Evolutionary conservation across 30 jellyfish, hydroid and myxozoan species (phyloP).

Genomic region (Hydra vulgaris): DNA sequence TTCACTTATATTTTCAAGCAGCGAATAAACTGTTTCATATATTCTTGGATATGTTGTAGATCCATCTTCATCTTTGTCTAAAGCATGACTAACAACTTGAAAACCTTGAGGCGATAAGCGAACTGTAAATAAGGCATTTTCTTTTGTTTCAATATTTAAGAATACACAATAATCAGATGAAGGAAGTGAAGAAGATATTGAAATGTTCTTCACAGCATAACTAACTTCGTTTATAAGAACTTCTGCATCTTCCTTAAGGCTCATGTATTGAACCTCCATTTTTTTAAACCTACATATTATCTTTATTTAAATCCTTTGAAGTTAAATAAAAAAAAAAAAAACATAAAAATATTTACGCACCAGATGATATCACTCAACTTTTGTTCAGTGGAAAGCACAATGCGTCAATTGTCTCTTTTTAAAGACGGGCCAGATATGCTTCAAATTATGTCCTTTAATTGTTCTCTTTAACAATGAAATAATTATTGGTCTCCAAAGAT

Average conservation of each 20-base stretch:
- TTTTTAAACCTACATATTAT: not conserved
- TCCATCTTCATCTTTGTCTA: slow-evolving; percentile 8
- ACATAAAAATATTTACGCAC: not conserved
- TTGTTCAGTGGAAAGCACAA: too few relatives aligned
- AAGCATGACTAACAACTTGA: slow-evolving; percentile 29
- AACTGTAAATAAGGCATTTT: slow-evolving; percentile 10
- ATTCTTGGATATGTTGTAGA: slow-evolving; percentile 19
- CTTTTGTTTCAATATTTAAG: slow-evolving; percentile 38
- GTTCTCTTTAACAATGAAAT: too few relatives aligned
- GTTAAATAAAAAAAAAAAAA: not conserved
- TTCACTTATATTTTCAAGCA: slow-evolving; percentile 31
- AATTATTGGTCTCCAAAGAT: too few relatives aligned
- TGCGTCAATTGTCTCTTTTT: too few relatives aligned
- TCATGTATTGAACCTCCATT: slow-evolving; percentile 10
- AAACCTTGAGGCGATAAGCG: slow-evolving; percentile 19
- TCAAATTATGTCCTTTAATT: too few relatives aligned
- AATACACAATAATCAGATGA: slow-evolving; percentile 10
- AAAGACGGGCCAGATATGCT: too few relatives aligned
- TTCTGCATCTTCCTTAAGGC: slow-evolving; percentile 19
- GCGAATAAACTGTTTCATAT: slow-evolving; percentile 27
- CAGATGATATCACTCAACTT: too few relatives aligned
- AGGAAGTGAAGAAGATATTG: slow-evolving; percentile 11
- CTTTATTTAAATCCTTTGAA: not conserved
- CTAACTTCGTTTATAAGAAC: slow-evolving; percentile 23
- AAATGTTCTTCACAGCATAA: slow-evolving; percentile 25